Evolutionary conservation across 2,797 vertebrate genomes (phyloP).

Genomic region (Heliangelus exortis): DNA sequence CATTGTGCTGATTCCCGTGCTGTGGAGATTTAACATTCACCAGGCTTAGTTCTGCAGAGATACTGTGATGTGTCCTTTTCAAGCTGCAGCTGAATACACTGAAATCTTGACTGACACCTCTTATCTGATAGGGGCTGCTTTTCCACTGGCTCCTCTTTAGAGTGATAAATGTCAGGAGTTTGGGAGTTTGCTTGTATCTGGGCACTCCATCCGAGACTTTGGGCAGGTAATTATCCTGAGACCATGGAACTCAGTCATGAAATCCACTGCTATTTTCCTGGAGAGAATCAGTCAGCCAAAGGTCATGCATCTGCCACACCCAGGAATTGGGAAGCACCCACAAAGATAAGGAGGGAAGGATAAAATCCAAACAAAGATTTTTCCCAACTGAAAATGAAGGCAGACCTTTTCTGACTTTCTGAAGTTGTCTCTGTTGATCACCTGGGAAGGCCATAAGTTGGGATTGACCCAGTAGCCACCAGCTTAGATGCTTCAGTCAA

Average conservation of each 20-base stretch:
- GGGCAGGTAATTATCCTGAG: conserved; percentile 71
- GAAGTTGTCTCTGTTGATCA: not conserved
- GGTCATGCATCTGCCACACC: conserved; percentile 36
- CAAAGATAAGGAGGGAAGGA: not conserved
- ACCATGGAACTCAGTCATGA: conserved; percentile 55
- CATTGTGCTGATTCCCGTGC: conserved; percentile 61
- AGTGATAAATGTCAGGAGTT: conserved; percentile 76
- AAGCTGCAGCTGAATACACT: conserved; percentile 18
- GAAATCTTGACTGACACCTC: conserved; percentile 75
- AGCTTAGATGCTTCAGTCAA: conserved; percentile 55
- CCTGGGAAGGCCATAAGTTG: conserved; percentile 5
- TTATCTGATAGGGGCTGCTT: conserved; percentile 66
- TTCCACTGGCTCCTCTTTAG: conserved; percentile 62
- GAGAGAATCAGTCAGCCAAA: not conserved
- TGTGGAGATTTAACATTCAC: conserved; percentile 59
- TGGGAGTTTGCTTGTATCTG: conserved; percentile 69
- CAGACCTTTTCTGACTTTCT: not conserved
- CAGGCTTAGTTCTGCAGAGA: conserved; percentile 47
- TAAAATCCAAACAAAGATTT: conserved; percentile 20
- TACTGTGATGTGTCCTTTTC: conserved; percentile 72
- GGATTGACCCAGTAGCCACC: conserved; percentile 29
- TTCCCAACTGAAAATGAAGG: conserved; percentile 19
- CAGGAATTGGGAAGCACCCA: not conserved
- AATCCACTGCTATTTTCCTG: conserved; percentile 22
- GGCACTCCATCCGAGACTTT: conserved; percentile 59